Conservation (phyloP, 2,888 invertebrate species). For the Callyntrura sp. region DNA sequence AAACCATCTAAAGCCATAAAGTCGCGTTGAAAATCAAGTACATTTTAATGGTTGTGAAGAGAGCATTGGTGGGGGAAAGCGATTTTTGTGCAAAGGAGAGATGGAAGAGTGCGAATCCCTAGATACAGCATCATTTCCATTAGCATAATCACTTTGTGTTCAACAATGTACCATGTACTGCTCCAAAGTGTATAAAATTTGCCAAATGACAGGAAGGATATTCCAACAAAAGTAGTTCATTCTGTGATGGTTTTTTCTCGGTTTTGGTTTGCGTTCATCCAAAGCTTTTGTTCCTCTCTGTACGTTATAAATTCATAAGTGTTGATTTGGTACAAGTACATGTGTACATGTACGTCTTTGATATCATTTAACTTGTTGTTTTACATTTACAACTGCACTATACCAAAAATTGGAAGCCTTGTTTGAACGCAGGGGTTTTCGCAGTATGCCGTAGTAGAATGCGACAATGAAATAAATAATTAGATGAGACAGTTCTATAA, state of each 20-base stretch:
- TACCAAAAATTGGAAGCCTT: background rate
- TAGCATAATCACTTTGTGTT: background rate
- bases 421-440: background rate
- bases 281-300: background rate
- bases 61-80: slow-evolving; percentile 6
- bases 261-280: slow-evolving; percentile 3
- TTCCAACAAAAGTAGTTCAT: slow-evolving; percentile 17
- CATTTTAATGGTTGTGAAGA: background rate
- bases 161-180: too few relatives aligned
- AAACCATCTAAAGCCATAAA: background rate
- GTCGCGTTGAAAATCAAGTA: background rate
- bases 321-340: too few relatives aligned
- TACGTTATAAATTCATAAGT: too few relatives aligned
- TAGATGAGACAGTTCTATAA: background rate
- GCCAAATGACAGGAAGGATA: slow-evolving; percentile 33
- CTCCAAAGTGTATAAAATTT: too few relatives aligned
- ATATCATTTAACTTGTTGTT: background rate
- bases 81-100: background rate
- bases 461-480: background rate
- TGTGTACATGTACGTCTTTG: background rate
- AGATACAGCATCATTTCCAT: background rate
- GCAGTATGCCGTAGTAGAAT: background rate
- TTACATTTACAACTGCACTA: background rate
- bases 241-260: slow-evolving; percentile 36
- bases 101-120: background rate